Base-by-base conservation (phyloP, 2,797 vertebrate genomes). In the Pseudochirops corinnae region DNA sequence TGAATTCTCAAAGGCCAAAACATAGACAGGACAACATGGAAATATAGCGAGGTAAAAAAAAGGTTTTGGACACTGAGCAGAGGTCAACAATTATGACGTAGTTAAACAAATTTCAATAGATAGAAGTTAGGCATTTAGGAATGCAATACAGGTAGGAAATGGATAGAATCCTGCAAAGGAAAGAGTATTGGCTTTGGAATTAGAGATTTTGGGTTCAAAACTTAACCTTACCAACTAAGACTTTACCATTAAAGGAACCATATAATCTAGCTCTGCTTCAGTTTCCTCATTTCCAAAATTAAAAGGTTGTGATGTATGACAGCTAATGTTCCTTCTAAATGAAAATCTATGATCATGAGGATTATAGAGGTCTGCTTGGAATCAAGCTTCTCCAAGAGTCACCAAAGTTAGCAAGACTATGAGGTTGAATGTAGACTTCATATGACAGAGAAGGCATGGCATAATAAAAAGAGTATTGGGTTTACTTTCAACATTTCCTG, bases 1-100 rank as follows among this genome's bases (percentile, higher is more conserved):
- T 96, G 62, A 94, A 94, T 93, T 96, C 24, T 13, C 5, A n/a
- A 67, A 29, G 60, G 28, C 16, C 94, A 10, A 94, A 55, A 92
- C 6, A 56, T 13, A 7, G 58, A 95, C 93, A 67, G 11, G 53
- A 91, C 94, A 39, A 46, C 21, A 39, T 82, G 29, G 5, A 93
- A 95, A 96, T 92, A 1, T 0, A 29, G 0, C 92, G 91, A 93
- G 62, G 18, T 5, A 50, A 90, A 18, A 18, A 39, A 90, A 92
- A 96, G 55, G 0, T 13, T 57, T 7, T 26, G 14, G 58, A 92
- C 46, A 93, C 0, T n/a, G 28, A 93, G 11, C 24, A 62, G 93
- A 95, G 10, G 29, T 50, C 57, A 93, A 60, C 31, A 90, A 82
- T 46, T 82, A 82, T 82, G n/a, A 82, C 46, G 11, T 26, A 52